Evolutionary conservation across 1,140 invertebrate genomes (phyloP).

Genomic region (Halyomorpha halys): DNA sequence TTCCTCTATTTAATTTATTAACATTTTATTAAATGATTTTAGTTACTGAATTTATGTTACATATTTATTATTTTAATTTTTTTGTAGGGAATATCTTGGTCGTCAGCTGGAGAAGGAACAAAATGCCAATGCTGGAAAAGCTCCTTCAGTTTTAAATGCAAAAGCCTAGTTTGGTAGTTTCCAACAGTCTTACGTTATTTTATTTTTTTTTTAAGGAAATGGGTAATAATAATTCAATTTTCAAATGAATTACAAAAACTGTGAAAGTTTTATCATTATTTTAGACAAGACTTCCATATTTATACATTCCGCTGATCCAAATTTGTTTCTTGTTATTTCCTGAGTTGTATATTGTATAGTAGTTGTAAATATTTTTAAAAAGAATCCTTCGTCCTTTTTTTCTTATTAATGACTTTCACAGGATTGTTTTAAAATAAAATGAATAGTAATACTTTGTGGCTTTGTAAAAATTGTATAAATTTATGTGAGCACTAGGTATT

Average conservation of each 20-base stretch:
- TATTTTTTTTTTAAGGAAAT: neutral
- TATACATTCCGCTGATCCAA: conserved; percentile 3
- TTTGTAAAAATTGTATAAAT: no score
- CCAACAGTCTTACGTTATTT: neutral
- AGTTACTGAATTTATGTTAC: neutral
- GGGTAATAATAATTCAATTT: no score
- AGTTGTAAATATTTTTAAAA: conserved; percentile 1
- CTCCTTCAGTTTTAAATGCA: conserved; percentile 24
- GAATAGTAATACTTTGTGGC: no score
- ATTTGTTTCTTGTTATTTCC: conserved; percentile 9
- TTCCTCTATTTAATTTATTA: no score
- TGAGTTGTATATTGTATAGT: conserved; percentile 3
- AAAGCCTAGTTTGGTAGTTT: conserved; percentile 23
- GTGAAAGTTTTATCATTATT: neutral
- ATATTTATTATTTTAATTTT: conserved; percentile 15
- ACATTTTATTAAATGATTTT: neutral
- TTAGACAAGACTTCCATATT: conserved; percentile 4
- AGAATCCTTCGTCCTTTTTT: no score
- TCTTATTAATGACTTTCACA: no score
- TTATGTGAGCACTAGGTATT: no score
- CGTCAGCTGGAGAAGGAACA: conserved; percentile 88
- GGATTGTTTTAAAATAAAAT: no score
- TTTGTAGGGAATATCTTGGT: conserved; percentile 84
- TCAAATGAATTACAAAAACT: no score
- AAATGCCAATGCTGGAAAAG: conserved; percentile 40